Conservation (phyloP, 2,113 vertebrate species). For the Gymnogyps californianus region DNA sequence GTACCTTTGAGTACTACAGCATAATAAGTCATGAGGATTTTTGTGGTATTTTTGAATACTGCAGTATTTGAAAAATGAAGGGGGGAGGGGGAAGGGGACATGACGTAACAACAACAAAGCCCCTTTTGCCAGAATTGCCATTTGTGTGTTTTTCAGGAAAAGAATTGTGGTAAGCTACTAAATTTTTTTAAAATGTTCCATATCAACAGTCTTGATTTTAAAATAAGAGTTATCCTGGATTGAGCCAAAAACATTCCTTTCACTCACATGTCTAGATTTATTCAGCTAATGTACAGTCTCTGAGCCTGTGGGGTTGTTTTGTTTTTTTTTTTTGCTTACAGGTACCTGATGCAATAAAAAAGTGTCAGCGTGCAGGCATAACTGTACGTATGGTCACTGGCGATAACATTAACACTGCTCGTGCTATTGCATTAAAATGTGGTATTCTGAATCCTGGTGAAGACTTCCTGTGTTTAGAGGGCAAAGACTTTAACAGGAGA, state of each 20-base stretch:
- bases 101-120: not conserved
- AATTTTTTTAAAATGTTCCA: not conserved
- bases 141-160: not conserved
- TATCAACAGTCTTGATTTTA: not conserved
- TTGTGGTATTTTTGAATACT: not conserved
- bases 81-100: too few species aligned
- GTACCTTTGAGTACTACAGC: not conserved
- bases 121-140: not conserved
- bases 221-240: not conserved
- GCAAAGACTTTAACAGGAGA: conserved; percentile 97
- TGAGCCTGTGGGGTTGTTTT: not conserved
- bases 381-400: conserved; percentile 99
- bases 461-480: conserved; percentile 95
- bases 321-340: conserved; percentile 6
- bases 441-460: conserved; percentile 94
- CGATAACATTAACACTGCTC: conserved; percentile 97
- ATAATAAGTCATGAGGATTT: not conserved
- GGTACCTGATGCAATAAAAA: conserved; percentile 97
- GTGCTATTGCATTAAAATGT: conserved; percentile 94
- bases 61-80: not conserved
- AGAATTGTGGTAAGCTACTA: not conserved
- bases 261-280: not conserved
- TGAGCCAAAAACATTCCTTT: not conserved
- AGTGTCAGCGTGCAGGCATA: conserved; percentile 96
- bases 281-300: not conserved